phyloP scores from a whole-genome alignment of 2,113 vertebrate genomes.

The Aspiorhynchus laticeps region DNA sequence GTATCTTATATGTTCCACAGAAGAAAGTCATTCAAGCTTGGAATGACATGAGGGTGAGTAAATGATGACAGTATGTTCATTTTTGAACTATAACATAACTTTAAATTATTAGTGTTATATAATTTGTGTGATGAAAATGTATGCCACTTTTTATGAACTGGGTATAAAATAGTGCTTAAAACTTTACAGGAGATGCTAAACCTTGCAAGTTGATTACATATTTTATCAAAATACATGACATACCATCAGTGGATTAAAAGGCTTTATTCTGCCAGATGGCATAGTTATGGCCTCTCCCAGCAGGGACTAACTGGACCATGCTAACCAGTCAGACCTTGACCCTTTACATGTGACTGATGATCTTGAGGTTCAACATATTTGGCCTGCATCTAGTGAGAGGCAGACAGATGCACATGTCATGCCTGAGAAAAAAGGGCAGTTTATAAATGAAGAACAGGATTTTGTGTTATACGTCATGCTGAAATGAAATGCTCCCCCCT shows the following conservation, averaged over 20 bases:
- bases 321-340: not conserved
- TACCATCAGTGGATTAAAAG: not conserved
- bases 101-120: too few species aligned
- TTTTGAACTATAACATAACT: too few species aligned
- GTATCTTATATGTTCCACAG: too few species aligned
- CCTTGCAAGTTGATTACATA: not conserved
- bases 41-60: not conserved
- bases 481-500: not conserved
- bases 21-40: not conserved
- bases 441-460: not conserved
- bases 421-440: not conserved
- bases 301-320: not conserved
- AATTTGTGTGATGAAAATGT: not conserved
- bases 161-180: not conserved
- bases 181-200: not conserved
- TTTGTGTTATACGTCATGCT: not conserved
- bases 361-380: conserved; percentile 1
- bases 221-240: not conserved
- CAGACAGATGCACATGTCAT: conserved; percentile 18
- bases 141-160: not conserved
- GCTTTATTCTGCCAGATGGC: not conserved
- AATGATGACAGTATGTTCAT: not conserved
- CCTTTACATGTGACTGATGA: not conserved
- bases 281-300: not conserved
- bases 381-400: not conserved